These are phyloP conservation scores for Xenentodon cancila DNA, from an alignment of 2,797 vertebrate genomes.

Conservation along the genomic window DNA sequence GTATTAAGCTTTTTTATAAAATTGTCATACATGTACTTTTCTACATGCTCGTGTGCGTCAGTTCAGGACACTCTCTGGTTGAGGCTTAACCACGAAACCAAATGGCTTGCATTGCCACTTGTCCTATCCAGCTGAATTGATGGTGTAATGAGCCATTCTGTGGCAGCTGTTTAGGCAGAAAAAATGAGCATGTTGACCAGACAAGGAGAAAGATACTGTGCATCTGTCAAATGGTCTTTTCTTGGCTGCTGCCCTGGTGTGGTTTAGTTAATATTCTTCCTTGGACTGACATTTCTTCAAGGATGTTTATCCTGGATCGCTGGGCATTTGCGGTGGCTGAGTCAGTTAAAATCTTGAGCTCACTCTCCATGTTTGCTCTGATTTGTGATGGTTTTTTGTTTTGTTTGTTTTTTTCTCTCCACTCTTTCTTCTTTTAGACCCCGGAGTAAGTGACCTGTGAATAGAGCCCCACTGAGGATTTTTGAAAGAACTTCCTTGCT, in stretches of 20 bases:
- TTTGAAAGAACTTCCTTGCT: slow-evolving; percentile 47
- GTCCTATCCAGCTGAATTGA: slow-evolving; percentile 52
- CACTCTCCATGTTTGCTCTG: slow-evolving; percentile 54
- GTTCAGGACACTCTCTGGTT: too few species aligned
- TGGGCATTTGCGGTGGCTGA: slow-evolving; percentile 57
- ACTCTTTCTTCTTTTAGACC: slow-evolving; percentile 55
- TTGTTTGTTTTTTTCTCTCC: slow-evolving; percentile 42
- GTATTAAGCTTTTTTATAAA: too few species aligned
- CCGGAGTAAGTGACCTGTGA: slow-evolving; percentile 65
- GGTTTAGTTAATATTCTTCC: slow-evolving; percentile 45
- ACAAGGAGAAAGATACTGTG: slow-evolving; percentile 38
- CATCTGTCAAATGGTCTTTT: slow-evolving; percentile 51
- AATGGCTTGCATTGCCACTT: slow-evolving; percentile 41
- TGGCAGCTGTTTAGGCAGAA: slow-evolving; percentile 64
- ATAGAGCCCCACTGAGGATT: slow-evolving; percentile 41
- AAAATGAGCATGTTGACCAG: slow-evolving; percentile 66
- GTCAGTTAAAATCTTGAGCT: slow-evolving; percentile 48
- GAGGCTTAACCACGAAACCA: not conserved
- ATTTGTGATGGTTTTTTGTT: slow-evolving; percentile 67
- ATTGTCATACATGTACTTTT: too few species aligned
- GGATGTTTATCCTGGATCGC: slow-evolving; percentile 68
- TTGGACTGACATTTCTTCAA: slow-evolving; percentile 64
- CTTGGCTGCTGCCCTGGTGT: slow-evolving; percentile 20
- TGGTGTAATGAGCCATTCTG: slow-evolving; percentile 68
- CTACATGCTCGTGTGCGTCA: too few species aligned